Evolutionary conservation across 2,797 vertebrate genomes (phyloP).

Genomic region (Anisognathus igniventris): DNA sequence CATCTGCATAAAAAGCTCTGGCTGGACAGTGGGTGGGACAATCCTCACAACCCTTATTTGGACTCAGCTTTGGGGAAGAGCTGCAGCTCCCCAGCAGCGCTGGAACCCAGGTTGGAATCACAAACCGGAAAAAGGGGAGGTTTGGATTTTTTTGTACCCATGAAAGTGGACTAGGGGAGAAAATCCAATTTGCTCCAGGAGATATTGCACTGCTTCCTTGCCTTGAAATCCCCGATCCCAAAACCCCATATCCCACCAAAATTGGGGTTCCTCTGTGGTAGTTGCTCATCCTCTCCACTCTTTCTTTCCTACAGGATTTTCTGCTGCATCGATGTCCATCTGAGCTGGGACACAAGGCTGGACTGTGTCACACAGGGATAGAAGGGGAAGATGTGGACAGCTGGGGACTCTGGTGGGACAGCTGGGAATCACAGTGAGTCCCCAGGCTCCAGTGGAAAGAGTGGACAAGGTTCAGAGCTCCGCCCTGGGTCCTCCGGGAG

Average conservation of each 20-base stretch:
- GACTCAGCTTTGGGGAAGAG: not conserved
- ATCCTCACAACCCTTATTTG: not conserved
- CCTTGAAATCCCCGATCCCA: rapidly evolving
- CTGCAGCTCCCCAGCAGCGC: rapidly evolving
- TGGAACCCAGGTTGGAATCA: rapidly evolving
- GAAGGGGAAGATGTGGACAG: not conserved
- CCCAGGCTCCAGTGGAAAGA: not conserved
- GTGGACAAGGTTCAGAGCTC: not conserved
- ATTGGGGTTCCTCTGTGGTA: rapidly evolving
- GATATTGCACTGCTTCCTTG: rapidly evolving
- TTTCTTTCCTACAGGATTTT: not conserved
- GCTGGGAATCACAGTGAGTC: not conserved
- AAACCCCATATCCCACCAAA: rapidly evolving
- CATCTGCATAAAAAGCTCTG: not conserved
- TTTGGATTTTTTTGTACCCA: not conserved
- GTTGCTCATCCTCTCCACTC: not conserved
- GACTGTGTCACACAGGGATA: not conserved
- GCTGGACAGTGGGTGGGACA: not conserved
- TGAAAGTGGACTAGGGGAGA: not conserved
- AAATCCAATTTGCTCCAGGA: rapidly evolving
- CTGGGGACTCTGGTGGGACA: not conserved
- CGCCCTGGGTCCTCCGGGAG: not conserved
- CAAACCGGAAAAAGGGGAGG: not conserved
- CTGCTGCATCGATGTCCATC: not conserved
- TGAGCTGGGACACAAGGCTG: not conserved